Percentiles rank a stretch among this genome's conserved stretches.
Conservation (phyloP, 2,113 vertebrate species). For the Nansenia antarctica region DNA sequence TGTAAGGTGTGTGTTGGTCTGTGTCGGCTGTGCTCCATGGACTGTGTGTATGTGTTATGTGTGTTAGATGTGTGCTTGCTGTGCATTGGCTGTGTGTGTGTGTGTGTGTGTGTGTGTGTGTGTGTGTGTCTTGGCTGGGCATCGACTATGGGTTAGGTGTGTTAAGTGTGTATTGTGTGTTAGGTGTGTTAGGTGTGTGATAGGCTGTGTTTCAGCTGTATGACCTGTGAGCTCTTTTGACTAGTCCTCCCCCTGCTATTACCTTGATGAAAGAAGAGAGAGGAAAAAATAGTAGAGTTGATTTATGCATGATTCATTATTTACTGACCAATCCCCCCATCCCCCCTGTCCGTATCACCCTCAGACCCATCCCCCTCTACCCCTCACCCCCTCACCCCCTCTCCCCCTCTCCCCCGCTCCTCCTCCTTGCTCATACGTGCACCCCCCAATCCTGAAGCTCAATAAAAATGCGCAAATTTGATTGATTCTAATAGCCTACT, state of each 20-base stretch:
- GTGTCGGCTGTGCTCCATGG: no score
- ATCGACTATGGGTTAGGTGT: background rate
- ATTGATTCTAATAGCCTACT: slow-evolving; percentile 78
- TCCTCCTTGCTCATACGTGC: slow-evolving; percentile 41
- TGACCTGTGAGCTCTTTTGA: no score
- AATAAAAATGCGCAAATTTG: slow-evolving; percentile 78
- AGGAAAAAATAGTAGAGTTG: slow-evolving; percentile 44
- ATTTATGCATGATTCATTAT: slow-evolving; percentile 80
- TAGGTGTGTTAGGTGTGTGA: slow-evolving; percentile 13
- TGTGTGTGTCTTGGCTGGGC: background rate
- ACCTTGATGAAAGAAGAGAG: slow-evolving; percentile 58
- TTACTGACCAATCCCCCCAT: slow-evolving; percentile 65
- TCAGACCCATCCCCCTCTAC: background rate
- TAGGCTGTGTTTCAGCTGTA: slow-evolving; percentile 17
- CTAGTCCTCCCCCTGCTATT: no score
- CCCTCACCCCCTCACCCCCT: slow-evolving; percentile 5
- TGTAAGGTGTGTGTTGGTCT: no score
- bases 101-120: no score
- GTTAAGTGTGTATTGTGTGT: background rate
- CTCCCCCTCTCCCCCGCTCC: slow-evolving; percentile 31
- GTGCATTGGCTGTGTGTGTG: no score
- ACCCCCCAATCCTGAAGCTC: slow-evolving; percentile 61
- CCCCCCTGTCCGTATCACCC: slow-evolving; percentile 36
- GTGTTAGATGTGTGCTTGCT: no score
- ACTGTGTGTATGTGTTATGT: no score